Evolutionary conservation across 2,797 vertebrate species (phyloP), one percentile per base, ranked within the genome.

Genomic region (Artibeus lituratus): DNA sequence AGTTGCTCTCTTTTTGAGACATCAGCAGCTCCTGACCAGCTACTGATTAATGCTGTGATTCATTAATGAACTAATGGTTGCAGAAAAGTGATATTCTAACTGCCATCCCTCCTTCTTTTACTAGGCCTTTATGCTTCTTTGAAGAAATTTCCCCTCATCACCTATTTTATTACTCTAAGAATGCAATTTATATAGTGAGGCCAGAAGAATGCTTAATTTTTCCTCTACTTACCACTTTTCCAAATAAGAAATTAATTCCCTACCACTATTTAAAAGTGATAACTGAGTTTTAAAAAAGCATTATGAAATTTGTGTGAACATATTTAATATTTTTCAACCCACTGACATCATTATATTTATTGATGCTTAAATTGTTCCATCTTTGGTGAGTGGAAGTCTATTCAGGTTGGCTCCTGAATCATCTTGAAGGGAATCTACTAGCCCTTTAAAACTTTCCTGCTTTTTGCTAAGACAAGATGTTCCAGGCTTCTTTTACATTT

Each of bases 251-350:
- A 16, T 81, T 85, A 37, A 24, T 87, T 93, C 18, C 62, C 77
- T 78, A 89, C 57, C 0, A 67, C 16, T 29, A 92, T 24, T n/a
- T 42, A 86, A 82, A 89, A 80, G 51, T 88, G n/a, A 96, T 32
- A 59, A 91, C 29, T 85, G 35, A 86, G 18, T 37, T 51, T 74
- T 57, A 59, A 44, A 90, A 83, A 94, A 37, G 32, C 10, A 77
- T 87, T 87, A 87, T 97, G 67, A 94, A 78, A 65, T 86, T 1
- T 70, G 51, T 73, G 65, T 87, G 39, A 76, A 59, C 5, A 10
- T 67, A 89, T 47, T 72, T 94, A 8, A 74, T 44, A 94, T 70
- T 94, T 95, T 94, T 78, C 70, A 69, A 69, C 69, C 10, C 59
- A 62, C 47, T 67, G 7, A 85, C 35, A 7, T 82, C 59, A 91